These are phyloP conservation scores for Pollenia labialis DNA, from an alignment of 2,888 invertebrate species.

Conservation along the genomic window DNA sequence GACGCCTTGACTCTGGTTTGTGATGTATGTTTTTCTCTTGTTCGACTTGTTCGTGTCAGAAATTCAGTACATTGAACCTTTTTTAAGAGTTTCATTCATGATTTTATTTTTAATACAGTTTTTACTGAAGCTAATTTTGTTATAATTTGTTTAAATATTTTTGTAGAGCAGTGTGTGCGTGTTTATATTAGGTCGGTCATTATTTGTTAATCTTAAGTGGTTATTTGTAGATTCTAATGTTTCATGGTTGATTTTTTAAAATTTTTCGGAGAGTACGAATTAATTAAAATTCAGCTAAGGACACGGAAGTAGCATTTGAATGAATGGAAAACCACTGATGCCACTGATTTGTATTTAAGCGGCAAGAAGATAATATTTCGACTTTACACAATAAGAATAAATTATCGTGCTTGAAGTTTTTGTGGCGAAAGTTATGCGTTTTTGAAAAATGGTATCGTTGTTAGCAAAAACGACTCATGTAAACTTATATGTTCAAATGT, in stretches of 20 bases:
- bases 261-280: too few species aligned
- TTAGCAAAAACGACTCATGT: too few species aligned
- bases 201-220: constrained; percentile 17
- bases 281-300: background rate
- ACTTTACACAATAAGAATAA: too few species aligned
- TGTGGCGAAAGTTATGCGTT: too few species aligned
- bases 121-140: constrained; percentile 26
- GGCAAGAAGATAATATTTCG: too few species aligned
- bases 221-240: constrained; percentile 13
- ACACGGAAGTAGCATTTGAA: constrained; percentile 23
- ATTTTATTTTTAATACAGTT: background rate
- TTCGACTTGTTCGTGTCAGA: background rate
- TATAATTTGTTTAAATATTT: constrained; percentile 16
- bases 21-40: background rate
- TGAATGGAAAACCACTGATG: too few species aligned
- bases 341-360: too few species aligned
- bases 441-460: too few species aligned
- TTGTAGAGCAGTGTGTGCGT: background rate
- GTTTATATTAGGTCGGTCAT: constrained; percentile 20
- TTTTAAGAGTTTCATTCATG: constrained; percentile 19
- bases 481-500: too few species aligned
- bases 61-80: constrained; percentile 33
- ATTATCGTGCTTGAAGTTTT: too few species aligned
- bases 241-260: background rate
- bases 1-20: background rate